Base-by-base conservation (phyloP, 1,140 invertebrate species). In the Eriocheir sinensis region DNA sequence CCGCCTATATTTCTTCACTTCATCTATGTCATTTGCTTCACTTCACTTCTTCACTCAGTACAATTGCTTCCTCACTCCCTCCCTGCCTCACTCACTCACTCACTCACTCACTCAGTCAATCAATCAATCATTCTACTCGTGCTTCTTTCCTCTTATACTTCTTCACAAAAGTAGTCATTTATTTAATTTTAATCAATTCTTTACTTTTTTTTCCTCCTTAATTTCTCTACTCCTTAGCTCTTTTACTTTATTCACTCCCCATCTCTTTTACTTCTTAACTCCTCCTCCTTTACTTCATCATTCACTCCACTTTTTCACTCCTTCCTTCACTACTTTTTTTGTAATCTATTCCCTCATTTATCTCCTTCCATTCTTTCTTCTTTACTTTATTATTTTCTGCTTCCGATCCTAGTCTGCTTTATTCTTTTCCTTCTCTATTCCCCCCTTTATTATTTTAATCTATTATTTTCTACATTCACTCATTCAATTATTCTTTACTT, bases 171-270 rank as follows among this genome's bases (percentile, higher is more conserved):
- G 53, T 72, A 12, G 27, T 12, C 53, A 12, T 12, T 27, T 27
- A 12, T 72, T 72, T 27, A 12, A 12, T 27, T 27, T 27, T 27
- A 12, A 27, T 72, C 27, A 72, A 72, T 27, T 72, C 12, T 27
- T 27, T 72, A 81, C 80, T n/a, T 81, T 72, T 81, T n/a, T n/a
- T 81, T 36, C 80, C 12, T 36, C 27, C 34, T 81, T 81, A 81
- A 21, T n/a, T 81, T 32, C 53, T n/a, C 34, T 81, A 9, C 80
- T 81, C 34, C 80, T 36, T n/a, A 12, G 12, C 12, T 72, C 27
- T 12, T 12, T 27, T 72, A 72, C 53, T 27, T 72, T 72, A 12
- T 27, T 72, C 27, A 12, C 53, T 72, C 53, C 53, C 12, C 4
- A 81, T 81, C 4, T 6, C 27, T 32, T 81, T 27, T 81, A 30